phyloP scores from a whole-genome alignment of 2,797 vertebrate genomes.

The Gorsachius magnificus region DNA sequence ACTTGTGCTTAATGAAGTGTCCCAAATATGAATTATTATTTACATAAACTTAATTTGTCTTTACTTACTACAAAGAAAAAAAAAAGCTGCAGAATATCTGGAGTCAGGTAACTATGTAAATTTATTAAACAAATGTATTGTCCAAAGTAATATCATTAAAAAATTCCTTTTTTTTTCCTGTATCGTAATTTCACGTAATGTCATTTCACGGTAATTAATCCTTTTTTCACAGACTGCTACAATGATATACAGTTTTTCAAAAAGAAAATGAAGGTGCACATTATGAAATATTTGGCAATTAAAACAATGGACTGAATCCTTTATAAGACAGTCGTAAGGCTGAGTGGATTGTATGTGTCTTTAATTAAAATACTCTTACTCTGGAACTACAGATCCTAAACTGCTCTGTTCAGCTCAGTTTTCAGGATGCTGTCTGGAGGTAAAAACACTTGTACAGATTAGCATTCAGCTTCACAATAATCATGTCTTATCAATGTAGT shows the following conservation, averaged over 20 bases:
- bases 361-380: not conserved
- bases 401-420: not conserved
- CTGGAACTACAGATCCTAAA: not conserved
- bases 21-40: not conserved
- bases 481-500: not conserved
- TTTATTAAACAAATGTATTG: not conserved
- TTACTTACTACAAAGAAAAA: not conserved
- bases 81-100: not conserved
- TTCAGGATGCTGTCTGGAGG: not conserved
- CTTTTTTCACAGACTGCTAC: not conserved
- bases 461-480: not conserved
- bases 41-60: not conserved
- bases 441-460: not conserved
- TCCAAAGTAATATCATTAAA: not conserved
- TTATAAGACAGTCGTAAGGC: not conserved
- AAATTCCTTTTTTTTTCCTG: not conserved
- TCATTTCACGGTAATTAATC: not conserved
- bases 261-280: not conserved
- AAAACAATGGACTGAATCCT: not conserved
- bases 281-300: not conserved
- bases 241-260: not conserved
- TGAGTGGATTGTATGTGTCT: not conserved
- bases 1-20: not conserved
- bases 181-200: not conserved
- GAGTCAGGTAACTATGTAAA: not conserved